phyloP scores from a whole-genome alignment of 2,888 invertebrate species.

The Empis stercorea region DNA sequence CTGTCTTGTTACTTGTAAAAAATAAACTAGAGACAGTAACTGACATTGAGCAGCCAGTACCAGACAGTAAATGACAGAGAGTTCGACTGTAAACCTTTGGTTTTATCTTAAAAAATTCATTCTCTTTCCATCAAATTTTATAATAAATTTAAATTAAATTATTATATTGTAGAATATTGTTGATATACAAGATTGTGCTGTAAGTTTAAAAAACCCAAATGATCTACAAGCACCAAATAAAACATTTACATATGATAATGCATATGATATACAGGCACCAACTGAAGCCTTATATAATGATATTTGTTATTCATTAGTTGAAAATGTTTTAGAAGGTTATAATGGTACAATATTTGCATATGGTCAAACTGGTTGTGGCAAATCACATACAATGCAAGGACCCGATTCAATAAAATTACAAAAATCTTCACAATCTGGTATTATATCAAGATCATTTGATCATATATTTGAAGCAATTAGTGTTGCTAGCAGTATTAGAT shows the following conservation, averaged over 20 bases:
- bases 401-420: slow-evolving; percentile 6
- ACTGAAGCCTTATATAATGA: slow-evolving; percentile 81
- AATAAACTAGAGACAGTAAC: too few relatives aligned
- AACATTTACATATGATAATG: slow-evolving; percentile 72
- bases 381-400: slow-evolving; percentile 84
- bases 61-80: too few relatives aligned
- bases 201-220: slow-evolving; percentile 50
- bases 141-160: neutral
- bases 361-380: slow-evolving; percentile 86
- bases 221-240: slow-evolving; percentile 49
- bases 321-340: slow-evolving; percentile 81
- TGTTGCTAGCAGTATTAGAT: slow-evolving; percentile 56
- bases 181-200: slow-evolving; percentile 46
- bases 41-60: too few relatives aligned
- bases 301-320: slow-evolving; percentile 68
- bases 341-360: slow-evolving; percentile 90
- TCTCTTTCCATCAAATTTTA: too few relatives aligned
- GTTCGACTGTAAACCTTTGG: too few relatives aligned
- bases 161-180: slow-evolving; percentile 44
- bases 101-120: too few relatives aligned
- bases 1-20: too few relatives aligned
- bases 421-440: slow-evolving; percentile 38
- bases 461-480: slow-evolving; percentile 79
- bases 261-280: slow-evolving; percentile 61
- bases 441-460: slow-evolving; percentile 70